These are phyloP conservation scores for Polymixis flavicincta DNA, from an alignment of 2,888 invertebrate genomes.

Conservation along the genomic window DNA sequence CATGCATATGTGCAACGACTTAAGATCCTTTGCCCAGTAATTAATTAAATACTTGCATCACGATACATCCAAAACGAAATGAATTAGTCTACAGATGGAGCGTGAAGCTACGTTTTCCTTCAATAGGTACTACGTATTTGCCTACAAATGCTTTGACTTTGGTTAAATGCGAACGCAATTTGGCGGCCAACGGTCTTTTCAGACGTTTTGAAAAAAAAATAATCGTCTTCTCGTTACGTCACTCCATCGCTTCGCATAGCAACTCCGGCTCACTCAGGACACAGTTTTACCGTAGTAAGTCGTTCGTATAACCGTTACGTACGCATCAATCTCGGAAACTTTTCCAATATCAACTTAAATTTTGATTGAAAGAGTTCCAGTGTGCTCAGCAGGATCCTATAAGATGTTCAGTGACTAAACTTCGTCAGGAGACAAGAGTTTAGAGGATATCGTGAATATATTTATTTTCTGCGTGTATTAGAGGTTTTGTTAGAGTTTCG, in stretches of 20 bases:
- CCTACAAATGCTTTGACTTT: no score
- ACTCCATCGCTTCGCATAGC: slow-evolving; percentile 13
- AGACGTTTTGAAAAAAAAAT: not conserved
- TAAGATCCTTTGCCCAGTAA: no score
- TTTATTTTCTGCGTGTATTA: slow-evolving; percentile 27
- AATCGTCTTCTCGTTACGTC: not conserved
- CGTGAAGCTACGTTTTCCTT: no score
- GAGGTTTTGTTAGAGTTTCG: slow-evolving; percentile 15
- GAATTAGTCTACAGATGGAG: no score
- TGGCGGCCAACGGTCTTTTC: not conserved
- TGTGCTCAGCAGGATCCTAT: slow-evolving; percentile 58
- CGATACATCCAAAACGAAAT: not conserved
- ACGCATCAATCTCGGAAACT: slow-evolving; percentile 78
- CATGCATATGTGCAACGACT: no score
- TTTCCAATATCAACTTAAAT: slow-evolving; percentile 82
- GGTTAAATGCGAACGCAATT: not conserved
- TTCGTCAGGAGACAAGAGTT: slow-evolving; percentile 46
- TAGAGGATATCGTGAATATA: slow-evolving; percentile 31
- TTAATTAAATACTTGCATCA: not conserved
- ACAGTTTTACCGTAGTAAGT: slow-evolving; percentile 32
- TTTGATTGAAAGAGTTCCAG: slow-evolving; percentile 79
- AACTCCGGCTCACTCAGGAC: not conserved
- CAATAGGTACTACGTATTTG: no score
- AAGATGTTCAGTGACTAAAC: slow-evolving; percentile 46
- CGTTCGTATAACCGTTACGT: slow-evolving; percentile 63